A percentile compares a stretch with the other conserved stretches of the same genome.
Evolutionary conservation across 2,113 vertebrate genomes (phyloP).

Genomic region (Sphaerodactylus townsendi): DNA sequence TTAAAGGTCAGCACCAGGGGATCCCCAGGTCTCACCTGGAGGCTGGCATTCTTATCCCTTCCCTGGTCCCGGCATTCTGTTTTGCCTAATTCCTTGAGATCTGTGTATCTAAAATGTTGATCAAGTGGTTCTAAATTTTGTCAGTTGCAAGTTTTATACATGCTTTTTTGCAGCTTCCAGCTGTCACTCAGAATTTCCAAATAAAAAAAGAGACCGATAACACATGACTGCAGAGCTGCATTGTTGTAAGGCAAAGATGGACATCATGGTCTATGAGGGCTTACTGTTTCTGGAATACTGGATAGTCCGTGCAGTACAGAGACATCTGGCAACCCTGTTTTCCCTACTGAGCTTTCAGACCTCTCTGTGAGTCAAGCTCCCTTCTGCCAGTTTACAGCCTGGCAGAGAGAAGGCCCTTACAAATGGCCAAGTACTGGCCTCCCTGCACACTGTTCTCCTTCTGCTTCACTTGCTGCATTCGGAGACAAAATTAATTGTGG

Average conservation of each 20-base stretch:
- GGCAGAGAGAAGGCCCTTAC: background rate
- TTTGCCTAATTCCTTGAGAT: background rate
- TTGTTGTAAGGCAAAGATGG: background rate
- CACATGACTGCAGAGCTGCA: background rate
- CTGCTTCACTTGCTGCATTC: background rate
- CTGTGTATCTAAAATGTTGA: background rate
- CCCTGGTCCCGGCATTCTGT: background rate
- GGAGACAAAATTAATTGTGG: conserved; percentile 11
- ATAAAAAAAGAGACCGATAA: background rate
- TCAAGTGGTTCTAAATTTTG: background rate
- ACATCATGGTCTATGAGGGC: background rate
- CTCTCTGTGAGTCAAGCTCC: background rate
- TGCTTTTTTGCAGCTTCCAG: background rate
- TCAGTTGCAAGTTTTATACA: background rate
- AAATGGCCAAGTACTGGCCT: background rate
- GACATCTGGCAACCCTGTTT: background rate
- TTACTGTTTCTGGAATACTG: background rate
- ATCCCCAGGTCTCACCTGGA: too few species aligned
- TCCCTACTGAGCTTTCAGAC: background rate
- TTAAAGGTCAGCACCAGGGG: too few species aligned
- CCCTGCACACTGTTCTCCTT: background rate
- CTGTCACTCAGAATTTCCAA: background rate
- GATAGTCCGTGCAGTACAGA: background rate
- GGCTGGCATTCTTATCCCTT: too few species aligned
- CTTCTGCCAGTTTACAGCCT: background rate